phyloP scores from a whole-genome alignment of 2,888 invertebrate species.

The Rutpela maculata region DNA sequence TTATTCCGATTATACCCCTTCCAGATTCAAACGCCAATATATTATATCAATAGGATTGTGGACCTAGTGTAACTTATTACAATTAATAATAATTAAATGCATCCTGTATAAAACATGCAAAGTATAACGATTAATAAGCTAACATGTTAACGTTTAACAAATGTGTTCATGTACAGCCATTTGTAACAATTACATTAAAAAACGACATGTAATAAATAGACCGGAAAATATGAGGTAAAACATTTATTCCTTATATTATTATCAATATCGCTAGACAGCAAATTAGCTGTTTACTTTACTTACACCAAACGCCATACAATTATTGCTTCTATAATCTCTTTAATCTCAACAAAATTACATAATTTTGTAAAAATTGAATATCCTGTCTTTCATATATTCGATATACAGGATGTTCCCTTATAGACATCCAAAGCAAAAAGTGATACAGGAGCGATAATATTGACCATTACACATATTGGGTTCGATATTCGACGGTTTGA shows the following conservation, averaged over 20 bases:
- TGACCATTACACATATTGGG: too few species aligned
- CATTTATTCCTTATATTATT: neutral
- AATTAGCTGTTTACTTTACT: neutral
- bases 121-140: neutral
- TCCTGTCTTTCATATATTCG: too few species aligned
- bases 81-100: neutral
- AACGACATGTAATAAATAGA: neutral
- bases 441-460: too few species aligned
- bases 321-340: neutral
- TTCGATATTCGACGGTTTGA: too few species aligned
- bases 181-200: neutral
- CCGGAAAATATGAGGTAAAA: neutral
- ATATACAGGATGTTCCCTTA: too few species aligned
- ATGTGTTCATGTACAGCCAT: neutral
- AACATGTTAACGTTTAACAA: neutral
- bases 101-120: neutral
- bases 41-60: too few species aligned
- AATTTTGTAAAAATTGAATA: too few species aligned
- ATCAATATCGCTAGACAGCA: neutral
- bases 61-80: neutral
- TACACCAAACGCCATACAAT: neutral
- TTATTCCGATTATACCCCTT: too few species aligned
- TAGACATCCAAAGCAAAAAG: too few species aligned
- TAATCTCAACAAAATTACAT: too few species aligned
- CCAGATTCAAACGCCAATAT: too few species aligned